Conservation (phyloP, 2,113 vertebrate species). For the Arizona elegans region DNA sequence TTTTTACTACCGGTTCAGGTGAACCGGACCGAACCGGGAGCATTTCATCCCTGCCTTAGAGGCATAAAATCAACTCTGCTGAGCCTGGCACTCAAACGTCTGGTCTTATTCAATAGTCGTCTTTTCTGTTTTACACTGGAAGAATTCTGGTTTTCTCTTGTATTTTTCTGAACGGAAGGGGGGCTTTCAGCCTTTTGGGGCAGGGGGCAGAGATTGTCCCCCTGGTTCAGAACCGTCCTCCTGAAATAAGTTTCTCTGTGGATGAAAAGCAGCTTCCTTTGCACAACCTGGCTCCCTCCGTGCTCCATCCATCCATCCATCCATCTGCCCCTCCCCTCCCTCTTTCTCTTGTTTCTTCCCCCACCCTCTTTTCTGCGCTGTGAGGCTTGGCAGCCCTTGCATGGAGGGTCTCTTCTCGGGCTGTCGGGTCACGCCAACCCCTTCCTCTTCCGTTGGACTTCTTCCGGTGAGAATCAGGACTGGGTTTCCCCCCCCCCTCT, state of each 20-base stretch:
- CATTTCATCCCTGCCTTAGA: background rate
- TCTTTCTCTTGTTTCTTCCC: background rate
- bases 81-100: background rate
- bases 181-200: background rate
- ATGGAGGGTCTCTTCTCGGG: background rate
- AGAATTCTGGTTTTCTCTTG: background rate
- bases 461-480: slow-evolving; percentile 14
- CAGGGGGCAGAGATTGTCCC: background rate
- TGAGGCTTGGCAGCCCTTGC: background rate
- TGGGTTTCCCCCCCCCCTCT: slow-evolving; percentile 25
- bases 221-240: background rate
- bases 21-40: no score
- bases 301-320: background rate
- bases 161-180: background rate
- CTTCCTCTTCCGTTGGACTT: background rate
- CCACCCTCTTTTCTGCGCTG: background rate
- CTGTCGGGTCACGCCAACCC: background rate
- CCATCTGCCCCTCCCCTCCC: background rate
- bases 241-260: background rate
- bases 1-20: no score
- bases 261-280: background rate
- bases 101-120: background rate
- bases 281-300: no score
- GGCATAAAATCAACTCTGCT: background rate
- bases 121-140: background rate